A percentile compares a stretch with the other conserved stretches of the same genome.
Conservation (phyloP, 2,113 vertebrate species). For the Calidris pygmaea region DNA sequence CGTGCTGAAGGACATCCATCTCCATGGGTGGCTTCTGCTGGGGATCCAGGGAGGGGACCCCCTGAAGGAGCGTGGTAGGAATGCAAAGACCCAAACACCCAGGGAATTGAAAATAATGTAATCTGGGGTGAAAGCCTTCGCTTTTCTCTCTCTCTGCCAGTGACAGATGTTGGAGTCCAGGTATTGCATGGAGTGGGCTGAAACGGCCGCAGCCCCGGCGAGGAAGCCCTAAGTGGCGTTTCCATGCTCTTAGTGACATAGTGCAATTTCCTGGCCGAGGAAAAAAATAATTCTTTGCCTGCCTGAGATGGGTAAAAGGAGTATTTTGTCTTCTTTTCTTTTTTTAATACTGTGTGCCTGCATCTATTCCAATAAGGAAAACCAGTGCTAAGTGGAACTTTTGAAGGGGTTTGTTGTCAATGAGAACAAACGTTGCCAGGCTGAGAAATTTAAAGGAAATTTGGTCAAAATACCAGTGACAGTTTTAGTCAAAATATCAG, state of each 20-base stretch:
- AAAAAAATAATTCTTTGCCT: background rate
- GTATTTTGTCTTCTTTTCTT: background rate
- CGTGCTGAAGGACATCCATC: background rate
- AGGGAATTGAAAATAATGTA: background rate
- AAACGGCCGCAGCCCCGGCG: accelerated
- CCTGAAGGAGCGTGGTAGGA: background rate
- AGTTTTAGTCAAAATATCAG: background rate
- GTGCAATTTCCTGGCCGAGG: background rate
- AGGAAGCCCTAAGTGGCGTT: background rate
- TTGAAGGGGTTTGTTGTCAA: background rate
- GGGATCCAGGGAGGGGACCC: background rate
- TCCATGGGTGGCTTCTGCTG: background rate
- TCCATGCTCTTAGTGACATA: background rate
- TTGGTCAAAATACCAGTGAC: background rate
- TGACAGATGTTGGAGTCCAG: background rate
- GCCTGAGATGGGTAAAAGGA: background rate
- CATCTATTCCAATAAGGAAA: background rate
- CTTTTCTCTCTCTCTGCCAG: background rate
- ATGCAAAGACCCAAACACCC: background rate
- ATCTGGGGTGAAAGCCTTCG: background rate
- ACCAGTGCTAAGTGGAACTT: background rate
- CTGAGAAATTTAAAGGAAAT: constrained; percentile 8
- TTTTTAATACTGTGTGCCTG: background rate
- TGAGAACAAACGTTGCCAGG: background rate
- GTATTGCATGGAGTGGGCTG: background rate